Conservation (phyloP, 2,113 vertebrate genomes). For the Mobula birostris region DNA sequence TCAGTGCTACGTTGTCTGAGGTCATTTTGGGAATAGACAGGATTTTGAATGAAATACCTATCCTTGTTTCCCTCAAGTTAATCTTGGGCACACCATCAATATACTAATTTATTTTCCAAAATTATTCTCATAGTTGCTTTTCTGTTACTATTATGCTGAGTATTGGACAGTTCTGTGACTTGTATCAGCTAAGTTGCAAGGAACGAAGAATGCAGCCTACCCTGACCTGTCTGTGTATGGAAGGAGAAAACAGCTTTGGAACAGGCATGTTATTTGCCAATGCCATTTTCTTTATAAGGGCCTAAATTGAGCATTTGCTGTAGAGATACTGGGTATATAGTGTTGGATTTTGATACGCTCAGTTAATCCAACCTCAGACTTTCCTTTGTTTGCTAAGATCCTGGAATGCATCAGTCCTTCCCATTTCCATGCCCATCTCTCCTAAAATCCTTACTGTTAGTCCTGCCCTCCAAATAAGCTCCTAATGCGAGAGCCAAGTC, state of each 20-base stretch:
- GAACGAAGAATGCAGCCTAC: background rate
- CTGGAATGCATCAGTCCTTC: background rate
- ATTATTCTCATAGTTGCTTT: background rate
- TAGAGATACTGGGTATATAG: background rate
- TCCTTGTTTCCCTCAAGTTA: background rate
- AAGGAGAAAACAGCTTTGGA: background rate
- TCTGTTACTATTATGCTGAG: background rate
- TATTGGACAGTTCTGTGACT: constrained; percentile 1
- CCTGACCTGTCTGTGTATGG: background rate
- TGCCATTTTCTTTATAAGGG: background rate
- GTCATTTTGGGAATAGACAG: background rate
- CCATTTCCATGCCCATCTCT: background rate
- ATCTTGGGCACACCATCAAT: background rate
- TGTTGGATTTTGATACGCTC: background rate
- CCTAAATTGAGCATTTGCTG: background rate
- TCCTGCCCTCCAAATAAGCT: background rate
- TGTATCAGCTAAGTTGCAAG: background rate
- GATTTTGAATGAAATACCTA: background rate
- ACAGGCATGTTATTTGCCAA: background rate
- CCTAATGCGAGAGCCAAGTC: background rate
- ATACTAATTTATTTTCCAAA: background rate
- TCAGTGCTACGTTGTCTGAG: background rate
- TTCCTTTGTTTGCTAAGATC: background rate
- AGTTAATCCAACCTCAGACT: background rate
- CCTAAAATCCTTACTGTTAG: background rate